Conservation (phyloP, 2,888 invertebrate genomes). For the Patella pellucida region DNA sequence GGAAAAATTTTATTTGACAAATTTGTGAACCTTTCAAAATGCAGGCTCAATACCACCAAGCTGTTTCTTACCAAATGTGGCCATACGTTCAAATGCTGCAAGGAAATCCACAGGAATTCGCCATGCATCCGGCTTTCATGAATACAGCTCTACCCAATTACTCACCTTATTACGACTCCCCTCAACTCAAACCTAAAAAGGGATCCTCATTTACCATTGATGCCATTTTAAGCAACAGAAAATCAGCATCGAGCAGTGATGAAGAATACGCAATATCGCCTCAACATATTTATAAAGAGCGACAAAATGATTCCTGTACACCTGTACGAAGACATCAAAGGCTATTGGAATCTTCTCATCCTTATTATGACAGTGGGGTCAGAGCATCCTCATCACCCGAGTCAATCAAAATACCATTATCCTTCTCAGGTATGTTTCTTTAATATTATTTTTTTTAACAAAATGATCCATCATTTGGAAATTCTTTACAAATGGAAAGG, state of each 20-base stretch:
- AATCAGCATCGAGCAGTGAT: slow-evolving; percentile 21
- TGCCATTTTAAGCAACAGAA: slow-evolving; percentile 52
- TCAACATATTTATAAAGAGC: slow-evolving; percentile 33
- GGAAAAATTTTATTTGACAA: too few species aligned
- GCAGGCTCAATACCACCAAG: slow-evolving; percentile 28
- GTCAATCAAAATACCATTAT: background rate
- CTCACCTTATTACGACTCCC: slow-evolving; percentile 17
- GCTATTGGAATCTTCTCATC: slow-evolving; percentile 46
- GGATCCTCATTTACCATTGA: slow-evolving; percentile 58
- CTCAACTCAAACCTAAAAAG: slow-evolving; percentile 27
- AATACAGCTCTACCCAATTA: slow-evolving; percentile 37
- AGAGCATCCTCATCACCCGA: slow-evolving; percentile 5
- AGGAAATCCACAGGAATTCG: slow-evolving; percentile 46
- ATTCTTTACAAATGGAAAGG: too few species aligned
- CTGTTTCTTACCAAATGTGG: slow-evolving; percentile 34
- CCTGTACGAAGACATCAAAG: slow-evolving; percentile 46
- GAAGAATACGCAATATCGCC: slow-evolving; percentile 26
- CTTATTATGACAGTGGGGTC: slow-evolving; percentile 32
- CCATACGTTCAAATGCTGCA: slow-evolving; percentile 35
- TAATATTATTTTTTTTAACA: too few species aligned
- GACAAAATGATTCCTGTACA: slow-evolving; percentile 33
- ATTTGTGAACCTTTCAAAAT: slow-evolving; percentile 13
- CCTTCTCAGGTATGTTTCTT: background rate
- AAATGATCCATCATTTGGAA: too few species aligned
- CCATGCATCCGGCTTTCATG: slow-evolving; percentile 55